Evolutionary conservation across 1,140 invertebrate genomes (phyloP), one percentile per base, ranked within the genome.

Genomic region (Neodiprion virginianus): DNA sequence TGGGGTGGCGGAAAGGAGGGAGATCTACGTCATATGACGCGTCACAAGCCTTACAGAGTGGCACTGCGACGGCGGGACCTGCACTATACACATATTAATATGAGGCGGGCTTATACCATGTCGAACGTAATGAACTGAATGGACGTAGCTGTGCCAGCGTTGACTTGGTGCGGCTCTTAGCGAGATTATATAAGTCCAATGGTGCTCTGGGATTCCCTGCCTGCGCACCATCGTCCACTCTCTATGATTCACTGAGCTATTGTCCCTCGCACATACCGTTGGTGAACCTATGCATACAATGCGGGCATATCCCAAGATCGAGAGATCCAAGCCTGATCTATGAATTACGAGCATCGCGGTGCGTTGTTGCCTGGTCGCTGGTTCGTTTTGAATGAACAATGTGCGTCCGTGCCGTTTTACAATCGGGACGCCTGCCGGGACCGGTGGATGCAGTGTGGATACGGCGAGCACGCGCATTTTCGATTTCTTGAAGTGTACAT

Each of bases 241-340:
- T 73, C 73, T 61, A 81, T 81, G 79, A 83, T 83, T 84, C 82
- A 83, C 77, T 81, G 81, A 75, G 77, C 78, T 78, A 84, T 84
- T 84, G 81, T 84, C 79, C 82, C 48, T 66, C 65, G 47, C 67
- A 40, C 28, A 40, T 40, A 40, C 28, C 28, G 40, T 73, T 9
- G 72, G 75, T 69, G 78, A 84, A 40, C 28, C 28, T 83, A 81
- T 81, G 82, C 82, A 81, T 83, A 83, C 82, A 84, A 84, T 84
- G 79, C 28, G 28, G 28, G 71, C 76, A n/a, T 61, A 61, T 61
- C 53, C 75, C 76, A 61, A 72, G 48, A 72, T 50, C 69, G 23
- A 71, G 40, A 79, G 82, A 83, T 83, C 79, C 77, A 76, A 83
- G 80, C 82, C 82, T 83, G 82, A 83, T 82, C 80, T 82, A 82